These are phyloP conservation scores for Hafferia zeledoni DNA, from an alignment of 2,797 vertebrate genomes.

Conservation along the genomic window DNA sequence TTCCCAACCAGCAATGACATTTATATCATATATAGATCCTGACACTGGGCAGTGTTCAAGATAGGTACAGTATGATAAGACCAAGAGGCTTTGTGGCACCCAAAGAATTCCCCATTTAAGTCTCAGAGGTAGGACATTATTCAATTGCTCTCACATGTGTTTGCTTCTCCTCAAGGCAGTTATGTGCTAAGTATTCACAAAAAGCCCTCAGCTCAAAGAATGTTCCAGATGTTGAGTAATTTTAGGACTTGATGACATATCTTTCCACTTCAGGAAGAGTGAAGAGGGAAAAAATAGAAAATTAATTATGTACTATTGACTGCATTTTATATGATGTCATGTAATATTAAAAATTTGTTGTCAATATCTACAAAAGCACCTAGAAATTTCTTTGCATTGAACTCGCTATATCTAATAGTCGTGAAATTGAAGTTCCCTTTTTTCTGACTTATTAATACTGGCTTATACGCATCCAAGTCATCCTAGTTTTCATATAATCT, in stretches of 20 bases:
- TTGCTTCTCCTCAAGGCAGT: neutral
- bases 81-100: neutral
- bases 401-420: neutral
- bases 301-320: neutral
- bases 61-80: neutral
- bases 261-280: neutral
- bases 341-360: neutral
- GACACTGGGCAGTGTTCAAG: neutral
- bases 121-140: neutral
- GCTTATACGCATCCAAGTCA: neutral
- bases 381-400: neutral
- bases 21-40: neutral
- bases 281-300: neutral
- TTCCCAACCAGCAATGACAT: neutral
- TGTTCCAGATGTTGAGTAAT: neutral
- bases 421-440: neutral
- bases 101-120: neutral
- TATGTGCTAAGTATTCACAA: neutral
- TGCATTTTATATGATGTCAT: neutral
- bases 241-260: neutral
- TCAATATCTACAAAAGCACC: neutral
- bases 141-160: neutral
- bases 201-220: neutral
- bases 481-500: neutral
- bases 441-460: neutral